Conservation (phyloP, 2,888 invertebrate species). For the Meghimatium bilineatum region DNA sequence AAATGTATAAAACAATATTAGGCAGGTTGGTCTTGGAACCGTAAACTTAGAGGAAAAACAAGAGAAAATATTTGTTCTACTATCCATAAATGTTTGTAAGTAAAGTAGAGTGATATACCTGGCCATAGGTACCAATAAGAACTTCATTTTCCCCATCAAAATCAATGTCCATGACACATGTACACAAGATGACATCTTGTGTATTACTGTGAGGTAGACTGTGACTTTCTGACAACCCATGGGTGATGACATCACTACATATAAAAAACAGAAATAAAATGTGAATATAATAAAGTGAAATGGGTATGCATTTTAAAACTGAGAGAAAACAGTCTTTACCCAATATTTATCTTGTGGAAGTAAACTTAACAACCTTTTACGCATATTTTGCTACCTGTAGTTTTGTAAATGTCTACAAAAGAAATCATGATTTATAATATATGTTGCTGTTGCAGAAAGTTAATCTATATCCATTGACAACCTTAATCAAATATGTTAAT, state of each 20-base stretch:
- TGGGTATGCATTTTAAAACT: too few relatives aligned
- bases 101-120: slow-evolving; percentile 75
- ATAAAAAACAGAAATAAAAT: not conserved
- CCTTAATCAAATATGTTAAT: too few relatives aligned
- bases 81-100: not conserved
- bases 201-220: slow-evolving; percentile 79
- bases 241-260: slow-evolving; percentile 70
- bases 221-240: slow-evolving; percentile 68
- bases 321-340: too few relatives aligned
- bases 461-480: too few relatives aligned
- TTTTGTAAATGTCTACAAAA: too few relatives aligned
- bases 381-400: too few relatives aligned
- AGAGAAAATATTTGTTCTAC: not conserved
- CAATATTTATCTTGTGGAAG: too few relatives aligned
- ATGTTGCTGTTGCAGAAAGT: too few relatives aligned
- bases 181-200: slow-evolving; percentile 82
- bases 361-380: too few relatives aligned
- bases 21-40: not conserved
- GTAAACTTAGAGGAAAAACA: not conserved
- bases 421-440: too few relatives aligned
- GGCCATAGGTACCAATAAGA: slow-evolving; percentile 83
- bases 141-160: slow-evolving; percentile 85
- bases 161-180: slow-evolving; percentile 83
- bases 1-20: too few relatives aligned
- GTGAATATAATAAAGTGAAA: not conserved